phyloP scores from a whole-genome alignment of 2,888 invertebrate species.

The Morpho deidamia region DNA sequence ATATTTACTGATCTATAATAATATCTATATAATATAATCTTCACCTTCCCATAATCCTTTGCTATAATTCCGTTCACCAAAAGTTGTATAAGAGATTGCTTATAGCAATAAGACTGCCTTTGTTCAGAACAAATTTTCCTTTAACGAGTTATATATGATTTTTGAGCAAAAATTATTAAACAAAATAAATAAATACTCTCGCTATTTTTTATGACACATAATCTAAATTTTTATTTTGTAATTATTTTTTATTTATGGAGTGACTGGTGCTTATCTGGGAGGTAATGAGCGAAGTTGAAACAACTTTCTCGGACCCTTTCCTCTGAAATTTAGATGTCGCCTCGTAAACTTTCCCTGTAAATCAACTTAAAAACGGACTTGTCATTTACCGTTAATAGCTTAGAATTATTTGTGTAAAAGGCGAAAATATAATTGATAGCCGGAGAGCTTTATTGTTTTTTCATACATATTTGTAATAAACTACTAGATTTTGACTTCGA shows the following conservation, averaged over 20 bases:
- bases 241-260: constrained; percentile 15
- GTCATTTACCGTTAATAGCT: constrained; percentile 11
- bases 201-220: not conserved
- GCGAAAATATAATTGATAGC: not conserved
- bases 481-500: not conserved
- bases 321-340: constrained; percentile 16
- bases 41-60: too few species aligned
- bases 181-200: not conserved
- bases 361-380: constrained; percentile 23
- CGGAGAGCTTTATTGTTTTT: not conserved
- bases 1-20: too few species aligned
- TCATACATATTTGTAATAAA: not conserved
- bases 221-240: not conserved
- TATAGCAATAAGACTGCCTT: too few species aligned
- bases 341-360: constrained; percentile 23
- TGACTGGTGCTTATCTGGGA: constrained; percentile 10
- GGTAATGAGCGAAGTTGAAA: constrained; percentile 22
- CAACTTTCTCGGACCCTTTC: constrained; percentile 11
- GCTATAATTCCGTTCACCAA: too few species aligned
- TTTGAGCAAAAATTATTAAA: too few species aligned
- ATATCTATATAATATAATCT: too few species aligned
- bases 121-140: too few species aligned
- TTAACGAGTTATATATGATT: too few species aligned
- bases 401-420: not conserved
- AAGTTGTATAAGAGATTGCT: too few species aligned